A percentile compares a stretch with the other conserved stretches of the same genome.
Conservation (phyloP, 2,888 invertebrate genomes). For the Esperia sulphurella region DNA sequence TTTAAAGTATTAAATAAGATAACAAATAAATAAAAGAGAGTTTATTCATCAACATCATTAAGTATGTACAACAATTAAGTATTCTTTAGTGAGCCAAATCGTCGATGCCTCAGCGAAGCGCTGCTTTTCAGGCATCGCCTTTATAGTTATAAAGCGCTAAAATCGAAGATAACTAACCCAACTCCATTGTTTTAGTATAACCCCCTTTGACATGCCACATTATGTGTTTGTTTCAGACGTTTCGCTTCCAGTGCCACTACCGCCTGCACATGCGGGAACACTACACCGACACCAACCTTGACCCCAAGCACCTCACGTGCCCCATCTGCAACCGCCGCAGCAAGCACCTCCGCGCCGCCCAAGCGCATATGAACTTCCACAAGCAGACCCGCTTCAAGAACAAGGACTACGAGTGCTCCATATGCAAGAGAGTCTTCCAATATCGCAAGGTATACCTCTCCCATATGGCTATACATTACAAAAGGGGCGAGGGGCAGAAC, state of each 20-base stretch:
- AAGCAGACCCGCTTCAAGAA: conserved; percentile 69
- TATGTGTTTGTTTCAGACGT: conserved; percentile 38
- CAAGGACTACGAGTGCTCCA: conserved; percentile 71
- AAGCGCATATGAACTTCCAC: conserved; percentile 70
- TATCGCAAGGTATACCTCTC: conserved; percentile 62
- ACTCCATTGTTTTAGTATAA: no score
- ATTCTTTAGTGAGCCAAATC: no score
- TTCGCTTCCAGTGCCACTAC: conserved; percentile 67
- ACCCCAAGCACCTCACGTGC: conserved; percentile 63
- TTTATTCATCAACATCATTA: no score
- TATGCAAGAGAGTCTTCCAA: conserved; percentile 70
- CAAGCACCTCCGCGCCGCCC: conserved; percentile 70
- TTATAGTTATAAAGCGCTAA: no score
- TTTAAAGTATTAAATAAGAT: no score
- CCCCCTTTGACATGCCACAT: background rate
- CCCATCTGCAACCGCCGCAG: conserved; percentile 62
- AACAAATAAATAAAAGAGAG: no score
- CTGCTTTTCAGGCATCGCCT: no score
- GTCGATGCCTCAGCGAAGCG: no score
- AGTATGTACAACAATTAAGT: no score
- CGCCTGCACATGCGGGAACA: conserved; percentile 68
- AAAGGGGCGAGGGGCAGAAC: conserved; percentile 64
- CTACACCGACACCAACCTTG: conserved; percentile 57
- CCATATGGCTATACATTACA: conserved; percentile 71
- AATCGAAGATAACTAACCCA: no score